Percentiles rank a stretch among this genome's conserved stretches.
These are phyloP conservation scores for Platypus cylindrus DNA, from an alignment of 2,888 invertebrate species.

Conservation along the genomic window DNA sequence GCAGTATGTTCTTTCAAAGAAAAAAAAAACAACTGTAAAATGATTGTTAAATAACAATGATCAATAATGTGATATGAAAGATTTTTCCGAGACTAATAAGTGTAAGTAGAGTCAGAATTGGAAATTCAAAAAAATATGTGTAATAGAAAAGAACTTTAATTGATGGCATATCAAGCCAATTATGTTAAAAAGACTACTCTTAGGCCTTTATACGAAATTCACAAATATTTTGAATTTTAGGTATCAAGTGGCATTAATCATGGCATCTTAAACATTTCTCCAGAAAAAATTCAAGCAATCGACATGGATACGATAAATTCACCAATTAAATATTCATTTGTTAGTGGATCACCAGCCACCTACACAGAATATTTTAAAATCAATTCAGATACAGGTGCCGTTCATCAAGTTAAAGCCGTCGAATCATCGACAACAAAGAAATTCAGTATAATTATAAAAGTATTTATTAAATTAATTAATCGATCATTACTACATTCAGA, in stretches of 20 bases:
- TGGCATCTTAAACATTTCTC: constrained; percentile 69
- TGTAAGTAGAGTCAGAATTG: no score
- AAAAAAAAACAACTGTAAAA: no score
- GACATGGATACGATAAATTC: constrained; percentile 83
- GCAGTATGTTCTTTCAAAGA: no score
- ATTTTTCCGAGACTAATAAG: no score
- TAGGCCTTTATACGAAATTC: no score
- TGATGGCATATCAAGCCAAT: no score
- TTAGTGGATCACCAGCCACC: constrained; percentile 64
- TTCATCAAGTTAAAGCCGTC: constrained; percentile 68
- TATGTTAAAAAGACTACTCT: no score
- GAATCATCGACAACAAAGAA: constrained; percentile 66
- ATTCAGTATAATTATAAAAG: constrained; percentile 72
- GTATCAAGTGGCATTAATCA: constrained; percentile 72
- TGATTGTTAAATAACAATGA: no score
- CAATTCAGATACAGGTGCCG: constrained; percentile 64
- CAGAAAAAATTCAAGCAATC: constrained; percentile 80
- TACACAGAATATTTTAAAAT: constrained; percentile 75
- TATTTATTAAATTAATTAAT: constrained; percentile 25
- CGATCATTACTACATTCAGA: background rate
- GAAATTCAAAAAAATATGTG: no score
- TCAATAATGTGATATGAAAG: no score
- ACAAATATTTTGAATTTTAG: constrained; percentile 39
- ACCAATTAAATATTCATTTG: constrained; percentile 68
- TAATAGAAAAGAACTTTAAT: no score